Percentiles rank a stretch among this genome's conserved stretches.
Conservation (phyloP, 2,797 vertebrate species). For the Meda fulgida region DNA sequence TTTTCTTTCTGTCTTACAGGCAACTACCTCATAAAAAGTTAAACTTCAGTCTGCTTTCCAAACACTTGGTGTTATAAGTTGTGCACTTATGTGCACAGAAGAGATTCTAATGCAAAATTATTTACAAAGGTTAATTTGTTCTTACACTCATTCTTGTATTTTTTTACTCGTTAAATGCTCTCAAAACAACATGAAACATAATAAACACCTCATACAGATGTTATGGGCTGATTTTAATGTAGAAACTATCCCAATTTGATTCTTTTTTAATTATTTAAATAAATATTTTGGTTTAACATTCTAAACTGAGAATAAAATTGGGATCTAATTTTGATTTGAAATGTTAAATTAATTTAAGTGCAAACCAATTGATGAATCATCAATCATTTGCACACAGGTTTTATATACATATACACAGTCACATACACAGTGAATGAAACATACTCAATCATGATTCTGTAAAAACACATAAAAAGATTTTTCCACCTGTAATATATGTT, state of each 20-base stretch:
- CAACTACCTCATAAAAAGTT: neutral
- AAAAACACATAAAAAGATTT: neutral
- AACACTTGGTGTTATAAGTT: neutral
- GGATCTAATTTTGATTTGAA: neutral
- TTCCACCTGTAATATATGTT: conserved; percentile 1
- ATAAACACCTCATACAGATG: neutral
- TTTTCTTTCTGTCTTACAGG: conserved; percentile 1
- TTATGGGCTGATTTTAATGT: neutral
- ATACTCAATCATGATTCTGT: neutral
- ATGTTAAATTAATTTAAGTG: neutral
- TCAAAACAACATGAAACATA: neutral
- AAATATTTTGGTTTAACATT: neutral
- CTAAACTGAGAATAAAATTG: neutral
- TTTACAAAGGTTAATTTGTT: neutral
- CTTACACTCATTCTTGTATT: neutral
- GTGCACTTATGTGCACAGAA: neutral
- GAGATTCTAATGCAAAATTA: neutral
- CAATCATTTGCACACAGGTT: neutral
- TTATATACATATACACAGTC: neutral
- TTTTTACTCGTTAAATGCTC: neutral
- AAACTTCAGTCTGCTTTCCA: neutral
- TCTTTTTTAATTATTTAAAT: neutral
- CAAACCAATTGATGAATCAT: neutral
- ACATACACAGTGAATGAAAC: neutral
- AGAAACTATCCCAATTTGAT: neutral